phyloP scores from a whole-genome alignment of 1,140 invertebrate species.

The Monomorium pharaonis region DNA sequence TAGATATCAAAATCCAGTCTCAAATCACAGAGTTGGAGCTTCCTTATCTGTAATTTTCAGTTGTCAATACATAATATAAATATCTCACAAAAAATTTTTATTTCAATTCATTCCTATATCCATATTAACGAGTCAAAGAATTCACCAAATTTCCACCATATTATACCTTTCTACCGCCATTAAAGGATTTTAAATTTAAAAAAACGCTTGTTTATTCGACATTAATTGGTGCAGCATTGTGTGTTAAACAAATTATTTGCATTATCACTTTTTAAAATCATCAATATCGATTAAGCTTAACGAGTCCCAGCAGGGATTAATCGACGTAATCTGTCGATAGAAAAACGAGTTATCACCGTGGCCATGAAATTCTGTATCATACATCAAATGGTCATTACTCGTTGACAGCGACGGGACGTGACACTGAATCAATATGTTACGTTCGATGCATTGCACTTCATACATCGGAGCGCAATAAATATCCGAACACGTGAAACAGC shows the following conservation, averaged over 20 bases:
- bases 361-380: conserved; percentile 45
- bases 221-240: background rate
- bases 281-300: conserved; percentile 38
- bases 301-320: conserved; percentile 31
- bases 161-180: no score
- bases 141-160: no score
- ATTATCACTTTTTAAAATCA: background rate
- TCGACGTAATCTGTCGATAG: background rate
- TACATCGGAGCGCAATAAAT: conserved; percentile 49
- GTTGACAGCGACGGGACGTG: conserved; percentile 38
- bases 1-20: no score
- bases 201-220: background rate
- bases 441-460: conserved; percentile 45
- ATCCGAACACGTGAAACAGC: conserved; percentile 17
- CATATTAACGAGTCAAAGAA: no score
- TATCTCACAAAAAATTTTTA: no score
- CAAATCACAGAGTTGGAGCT: no score
- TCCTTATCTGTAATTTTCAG: no score
- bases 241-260: background rate
- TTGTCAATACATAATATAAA: no score
- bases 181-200: background rate
- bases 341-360: conserved; percentile 51
- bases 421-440: conserved; percentile 53
- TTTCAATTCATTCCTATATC: no score
- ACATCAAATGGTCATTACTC: conserved; percentile 52